Evolutionary conservation across 2,113 vertebrate genomes (phyloP).

Genomic region (Pterophyllum scalare): DNA sequence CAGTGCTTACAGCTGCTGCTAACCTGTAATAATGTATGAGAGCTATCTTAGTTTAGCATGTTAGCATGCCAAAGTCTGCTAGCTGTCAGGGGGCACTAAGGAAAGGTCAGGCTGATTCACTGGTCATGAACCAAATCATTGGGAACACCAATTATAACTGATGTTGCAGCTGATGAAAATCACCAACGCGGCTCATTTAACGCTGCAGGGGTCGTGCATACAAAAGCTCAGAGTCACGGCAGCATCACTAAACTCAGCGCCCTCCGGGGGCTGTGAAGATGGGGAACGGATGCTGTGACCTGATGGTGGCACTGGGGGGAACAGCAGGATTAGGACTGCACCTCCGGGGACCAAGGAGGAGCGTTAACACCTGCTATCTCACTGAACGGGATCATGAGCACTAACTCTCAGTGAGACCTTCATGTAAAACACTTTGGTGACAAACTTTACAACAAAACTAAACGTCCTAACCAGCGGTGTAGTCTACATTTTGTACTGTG

Average conservation of each 20-base stretch:
- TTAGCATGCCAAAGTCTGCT: neutral
- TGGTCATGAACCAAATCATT: neutral
- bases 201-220: neutral
- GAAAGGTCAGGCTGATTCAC: neutral
- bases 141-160: neutral
- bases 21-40: neutral
- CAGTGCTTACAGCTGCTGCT: neutral
- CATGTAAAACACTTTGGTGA: too few relatives aligned
- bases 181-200: neutral
- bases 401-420: too few relatives aligned
- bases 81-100: neutral
- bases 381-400: neutral
- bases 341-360: neutral
- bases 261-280: neutral
- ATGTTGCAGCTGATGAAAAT: neutral
- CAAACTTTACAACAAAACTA: too few relatives aligned
- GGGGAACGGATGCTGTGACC: neutral
- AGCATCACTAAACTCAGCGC: neutral
- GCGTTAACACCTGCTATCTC: too few relatives aligned
- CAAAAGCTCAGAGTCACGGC: neutral
- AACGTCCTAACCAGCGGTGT: too few relatives aligned
- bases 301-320: neutral
- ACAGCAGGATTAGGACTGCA: neutral
- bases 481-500: too few relatives aligned
- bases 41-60: neutral